Evolutionary conservation across 2,797 vertebrate genomes (phyloP), one percentile per base, ranked within the genome.

Genomic region (Oreochromis mossambicus): DNA sequence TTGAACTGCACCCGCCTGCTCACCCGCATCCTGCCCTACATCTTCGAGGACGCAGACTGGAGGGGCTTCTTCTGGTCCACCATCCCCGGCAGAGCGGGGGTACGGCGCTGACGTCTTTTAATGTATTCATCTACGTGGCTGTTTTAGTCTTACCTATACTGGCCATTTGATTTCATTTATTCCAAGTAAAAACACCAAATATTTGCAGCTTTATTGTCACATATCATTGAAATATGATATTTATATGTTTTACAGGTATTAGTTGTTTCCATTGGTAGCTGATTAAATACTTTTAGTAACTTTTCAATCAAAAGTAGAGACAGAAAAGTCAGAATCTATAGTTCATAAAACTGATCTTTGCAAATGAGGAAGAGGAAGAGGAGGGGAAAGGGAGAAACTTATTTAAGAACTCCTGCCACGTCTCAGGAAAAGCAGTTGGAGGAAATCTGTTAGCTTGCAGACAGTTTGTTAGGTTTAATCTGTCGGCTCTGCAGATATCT

Each of bases 41-140:
- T 99, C 95, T 99, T 98, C 0, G 98, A 99, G 94, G 98, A 99
- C 87, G 97, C 97, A 0, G 98, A 99, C 95, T 99, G 98, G 98
- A 97, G 97, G 75, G 98, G 98, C 46, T 99, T 99, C 96, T 99
- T 99, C 95, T 98, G 98, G 98, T 98, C 98, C 78, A 98, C 97
- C 2, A 97, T 99, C 76, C 98, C 98, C 0, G 98, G 97, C 11
- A 96, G 96, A 85, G 94, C 95, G 6, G 95, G 95, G 97, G 98
- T 98, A 90, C 82, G 95, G 94, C 32, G 24, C 46, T 5, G 10
- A 75, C 32, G 1, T 66, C 12, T 8, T 14, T 38, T 66, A 21
- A 66, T 1, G 0, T 66, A 41, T 21, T 66, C 61, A 14, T 66
- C 61, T 14, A 41, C 3, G 1, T 41, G 34, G 38, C 66, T 70